These are phyloP conservation scores for Drosophila azteca DNA, from an alignment of 1,140 invertebrate genomes.

Conservation along the genomic window DNA sequence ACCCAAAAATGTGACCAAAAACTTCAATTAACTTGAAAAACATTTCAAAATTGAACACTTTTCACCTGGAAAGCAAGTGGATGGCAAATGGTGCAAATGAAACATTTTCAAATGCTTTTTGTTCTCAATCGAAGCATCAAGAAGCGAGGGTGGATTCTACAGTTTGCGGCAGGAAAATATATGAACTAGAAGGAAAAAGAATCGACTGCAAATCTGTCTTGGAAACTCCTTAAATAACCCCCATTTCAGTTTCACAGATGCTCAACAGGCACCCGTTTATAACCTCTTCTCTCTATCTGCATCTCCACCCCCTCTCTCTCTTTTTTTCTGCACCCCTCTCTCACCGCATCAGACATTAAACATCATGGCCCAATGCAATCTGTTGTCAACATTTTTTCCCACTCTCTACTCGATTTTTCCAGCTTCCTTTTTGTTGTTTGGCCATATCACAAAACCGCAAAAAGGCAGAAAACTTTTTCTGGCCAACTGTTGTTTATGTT, in stretches of 20 bases:
- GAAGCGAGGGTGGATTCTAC: neutral
- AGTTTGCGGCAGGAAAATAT: neutral
- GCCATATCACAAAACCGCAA: slow-evolving; percentile 73
- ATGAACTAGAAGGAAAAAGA: no score
- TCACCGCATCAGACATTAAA: slow-evolving; percentile 53
- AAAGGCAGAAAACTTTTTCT: slow-evolving; percentile 71
- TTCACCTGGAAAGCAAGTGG: slow-evolving; percentile 8
- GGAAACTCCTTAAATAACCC: neutral
- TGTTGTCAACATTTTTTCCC: slow-evolving; percentile 63
- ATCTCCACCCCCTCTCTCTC: neutral
- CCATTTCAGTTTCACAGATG: slow-evolving; percentile 6
- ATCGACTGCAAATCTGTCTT: no score
- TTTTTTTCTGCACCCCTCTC: neutral
- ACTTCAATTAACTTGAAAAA: slow-evolving; percentile 35
- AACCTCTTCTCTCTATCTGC: no score
- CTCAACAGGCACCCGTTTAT: slow-evolving; percentile 25
- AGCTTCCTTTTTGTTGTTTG: slow-evolving; percentile 36
- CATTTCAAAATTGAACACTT: slow-evolving; percentile 29
- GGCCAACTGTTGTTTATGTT: slow-evolving; percentile 54
- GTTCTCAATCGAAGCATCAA: neutral
- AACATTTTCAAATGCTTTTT: slow-evolving; percentile 18
- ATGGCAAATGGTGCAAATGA: neutral
- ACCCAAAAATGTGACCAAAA: neutral
- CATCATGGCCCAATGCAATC: slow-evolving; percentile 56
- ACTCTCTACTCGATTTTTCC: slow-evolving; percentile 15